A percentile compares a stretch with the other conserved stretches of the same genome.
Conservation (phyloP, 1,140 invertebrate species). For the Lasioglossum baleicum region DNA sequence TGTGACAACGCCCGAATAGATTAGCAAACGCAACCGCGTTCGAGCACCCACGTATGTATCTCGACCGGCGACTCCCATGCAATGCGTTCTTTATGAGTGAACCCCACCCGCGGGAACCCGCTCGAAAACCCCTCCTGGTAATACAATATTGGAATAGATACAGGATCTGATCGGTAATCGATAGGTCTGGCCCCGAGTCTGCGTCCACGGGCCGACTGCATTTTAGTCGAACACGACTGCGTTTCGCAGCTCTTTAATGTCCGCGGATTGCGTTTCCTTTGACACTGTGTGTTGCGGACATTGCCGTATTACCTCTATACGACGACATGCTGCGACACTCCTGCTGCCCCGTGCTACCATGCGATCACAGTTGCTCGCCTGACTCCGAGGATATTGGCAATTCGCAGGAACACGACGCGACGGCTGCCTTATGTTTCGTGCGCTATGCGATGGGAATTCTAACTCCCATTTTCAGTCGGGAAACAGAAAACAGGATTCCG, state of each 20-base stretch:
- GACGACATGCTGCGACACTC: too few species aligned
- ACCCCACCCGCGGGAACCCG: slow-evolving; percentile 19
- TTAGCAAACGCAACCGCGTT: slow-evolving; percentile 17
- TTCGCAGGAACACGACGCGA: too few species aligned
- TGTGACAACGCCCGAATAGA: slow-evolving; percentile 7
- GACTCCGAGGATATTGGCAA: too few species aligned
- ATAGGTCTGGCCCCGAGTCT: slow-evolving; percentile 33
- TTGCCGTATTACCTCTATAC: slow-evolving; percentile 5
- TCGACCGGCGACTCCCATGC: slow-evolving; percentile 21
- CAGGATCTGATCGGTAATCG: slow-evolving; percentile 58
- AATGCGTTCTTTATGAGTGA: slow-evolving; percentile 38
- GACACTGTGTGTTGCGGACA: background rate
- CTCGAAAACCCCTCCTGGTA: slow-evolving; percentile 4
- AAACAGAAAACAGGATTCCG: too few species aligned
- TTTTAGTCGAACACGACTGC: slow-evolving; percentile 38
- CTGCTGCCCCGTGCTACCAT: too few species aligned
- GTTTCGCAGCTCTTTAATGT: slow-evolving; percentile 38
- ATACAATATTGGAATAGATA: slow-evolving; percentile 55
- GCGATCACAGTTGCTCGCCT: too few species aligned
- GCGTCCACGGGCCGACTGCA: slow-evolving; percentile 26
- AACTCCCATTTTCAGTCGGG: too few species aligned
- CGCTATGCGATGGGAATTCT: too few species aligned
- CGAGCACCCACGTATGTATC: background rate
- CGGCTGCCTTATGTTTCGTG: too few species aligned
- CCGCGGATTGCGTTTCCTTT: background rate